Evolutionary conservation across 1,140 invertebrate species (phyloP), one percentile per base, ranked within the genome.

Genomic region (Apis laboriosa): DNA sequence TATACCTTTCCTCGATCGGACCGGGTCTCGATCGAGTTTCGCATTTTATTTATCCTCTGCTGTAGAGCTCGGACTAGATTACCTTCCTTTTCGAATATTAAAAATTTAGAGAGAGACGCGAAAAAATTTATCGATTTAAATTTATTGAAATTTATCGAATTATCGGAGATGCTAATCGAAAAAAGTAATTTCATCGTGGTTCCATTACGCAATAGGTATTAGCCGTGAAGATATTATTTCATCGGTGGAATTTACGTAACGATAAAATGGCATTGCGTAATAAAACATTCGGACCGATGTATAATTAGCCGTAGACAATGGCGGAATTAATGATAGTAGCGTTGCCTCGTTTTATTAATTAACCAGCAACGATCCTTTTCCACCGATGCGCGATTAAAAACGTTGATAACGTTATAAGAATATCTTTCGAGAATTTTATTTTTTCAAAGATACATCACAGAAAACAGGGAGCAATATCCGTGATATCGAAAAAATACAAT

Each of bases 241-340:
- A 19, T 24, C 60, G 15, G 68, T 24, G 49, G 11, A 68, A 43
- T 43, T 82, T 82, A 34, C 21, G 64, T 17, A 82, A 82, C 15
- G 4, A 51, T 77, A 56, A 24, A 24, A 53, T 76, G 28, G 12
- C 1, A 13, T 24, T 5, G 15, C 15, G 21, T 75, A 75, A 64
- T 51, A 58, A 66, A 43, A n/a, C n/a, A 28, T 58, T 28, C n/a
- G 15, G 0, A 2, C 21, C 58, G 67, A 66, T 51, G 21, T 15
- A 0, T 2, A 28, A 28, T 74, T 64, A 64, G 19, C 13, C 9
- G 0, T 34, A 28, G 51, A 13, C 12, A 24, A 68, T 17, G 9
- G 5, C 2, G 43, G 17, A 43, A 11, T 17, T 13, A 55, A 21
- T 1, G 13, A 61, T 43, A 21, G 55, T 21, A 15, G 12, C 21